Evolutionary conservation across 1,140 invertebrate genomes (phyloP).

Genomic region (Brachionus plicatilis): DNA sequence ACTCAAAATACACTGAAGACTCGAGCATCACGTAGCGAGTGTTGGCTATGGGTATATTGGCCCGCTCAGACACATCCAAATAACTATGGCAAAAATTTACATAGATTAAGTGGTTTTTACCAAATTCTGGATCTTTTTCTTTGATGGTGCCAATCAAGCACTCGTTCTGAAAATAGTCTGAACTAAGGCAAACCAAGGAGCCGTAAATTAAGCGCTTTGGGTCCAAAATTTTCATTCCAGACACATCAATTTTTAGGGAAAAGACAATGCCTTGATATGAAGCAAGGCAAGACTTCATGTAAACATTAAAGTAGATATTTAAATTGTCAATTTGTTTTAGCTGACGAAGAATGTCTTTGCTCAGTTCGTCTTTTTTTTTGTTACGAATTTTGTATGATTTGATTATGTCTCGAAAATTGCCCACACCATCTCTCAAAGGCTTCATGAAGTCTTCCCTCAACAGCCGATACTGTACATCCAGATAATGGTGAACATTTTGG

Average conservation of each 20-base stretch:
- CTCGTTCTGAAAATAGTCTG: slow-evolving; percentile 4
- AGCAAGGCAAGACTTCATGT: neutral
- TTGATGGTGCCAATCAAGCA: neutral
- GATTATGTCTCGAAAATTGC: slow-evolving; percentile 42
- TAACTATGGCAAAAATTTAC: slow-evolving; percentile 13
- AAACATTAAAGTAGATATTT: slow-evolving; percentile 27
- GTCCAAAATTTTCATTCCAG: slow-evolving; percentile 30
- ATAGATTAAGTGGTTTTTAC: neutral
- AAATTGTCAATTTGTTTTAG: slow-evolving; percentile 13
- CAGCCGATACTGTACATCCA: slow-evolving; percentile 69
- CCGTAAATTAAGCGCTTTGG: slow-evolving; percentile 64
- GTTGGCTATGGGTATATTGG: neutral
- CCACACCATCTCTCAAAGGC: slow-evolving; percentile 54
- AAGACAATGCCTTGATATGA: slow-evolving; percentile 39
- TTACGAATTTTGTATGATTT: slow-evolving; percentile 2
- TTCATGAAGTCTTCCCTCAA: slow-evolving; percentile 65
- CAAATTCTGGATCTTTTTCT: neutral
- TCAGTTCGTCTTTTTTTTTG: neutral
- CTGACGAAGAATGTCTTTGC: neutral
- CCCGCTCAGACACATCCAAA: neutral
- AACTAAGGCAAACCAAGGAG: neutral
- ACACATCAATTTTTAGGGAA: slow-evolving; percentile 40
- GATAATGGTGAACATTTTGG: slow-evolving; percentile 64
- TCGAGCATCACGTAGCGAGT: slow-evolving; percentile 51
- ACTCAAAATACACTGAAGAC: slow-evolving; percentile 58